Conservation (phyloP, 2,797 vertebrate genomes). For the Sebastes oblongus region DNA sequence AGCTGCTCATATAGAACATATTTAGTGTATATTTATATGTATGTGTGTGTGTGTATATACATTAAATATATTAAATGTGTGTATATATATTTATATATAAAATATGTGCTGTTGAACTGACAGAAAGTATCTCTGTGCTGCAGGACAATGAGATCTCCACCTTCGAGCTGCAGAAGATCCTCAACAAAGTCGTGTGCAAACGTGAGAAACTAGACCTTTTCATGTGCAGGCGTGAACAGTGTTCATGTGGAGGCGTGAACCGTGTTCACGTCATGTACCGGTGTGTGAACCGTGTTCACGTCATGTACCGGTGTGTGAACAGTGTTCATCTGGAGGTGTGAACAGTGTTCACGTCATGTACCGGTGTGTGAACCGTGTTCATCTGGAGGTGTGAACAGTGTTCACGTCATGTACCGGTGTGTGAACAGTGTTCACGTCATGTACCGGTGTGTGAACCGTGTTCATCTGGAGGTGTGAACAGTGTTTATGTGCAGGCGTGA, state of each 20-base stretch:
- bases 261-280: neutral
- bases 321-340: neutral
- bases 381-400: neutral
- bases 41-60: neutral
- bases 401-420: too few relatives aligned
- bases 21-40: neutral
- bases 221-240: neutral
- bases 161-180: conserved; percentile 85
- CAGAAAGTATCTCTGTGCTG: neutral
- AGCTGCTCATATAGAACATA: conserved; percentile 29
- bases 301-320: too few relatives aligned
- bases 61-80: neutral
- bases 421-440: too few relatives aligned
- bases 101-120: neutral
- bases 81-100: neutral
- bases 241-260: neutral
- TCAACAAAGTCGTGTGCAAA: conserved; percentile 85
- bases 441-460: too few relatives aligned
- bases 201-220: conserved; percentile 56
- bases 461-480: neutral
- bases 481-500: neutral
- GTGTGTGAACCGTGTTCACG: too few relatives aligned
- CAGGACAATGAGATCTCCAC: conserved; percentile 88
- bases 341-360: too few relatives aligned
- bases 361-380: too few relatives aligned